These are phyloP conservation scores for Crossaster papposus DNA, from an alignment of 53 echinoderm and acorn worm species.

Conservation along the genomic window DNA sequence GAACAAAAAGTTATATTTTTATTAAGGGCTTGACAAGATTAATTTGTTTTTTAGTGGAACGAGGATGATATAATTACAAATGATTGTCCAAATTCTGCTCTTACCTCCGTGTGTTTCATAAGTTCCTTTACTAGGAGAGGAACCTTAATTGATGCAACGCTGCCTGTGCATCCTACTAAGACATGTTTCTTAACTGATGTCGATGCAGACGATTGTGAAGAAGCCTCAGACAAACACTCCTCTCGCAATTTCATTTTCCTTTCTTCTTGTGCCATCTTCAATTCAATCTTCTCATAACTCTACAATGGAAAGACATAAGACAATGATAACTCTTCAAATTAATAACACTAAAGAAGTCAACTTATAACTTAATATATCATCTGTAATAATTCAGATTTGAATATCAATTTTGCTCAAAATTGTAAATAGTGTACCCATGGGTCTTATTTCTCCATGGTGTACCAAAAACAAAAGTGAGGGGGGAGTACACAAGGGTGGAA, in stretches of 20 bases:
- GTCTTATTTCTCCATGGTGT: no score
- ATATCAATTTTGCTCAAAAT: no score
- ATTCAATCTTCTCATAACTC: not conserved
- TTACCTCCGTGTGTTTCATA: constrained; percentile 67
- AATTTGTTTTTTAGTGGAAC: not conserved
- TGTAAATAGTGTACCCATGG: no score
- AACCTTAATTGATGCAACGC: constrained; percentile 90
- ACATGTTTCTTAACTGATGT: constrained; percentile 32
- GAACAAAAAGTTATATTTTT: no score
- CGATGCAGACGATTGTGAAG: constrained; percentile 21
- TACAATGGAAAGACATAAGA: not conserved
- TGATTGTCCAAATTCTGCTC: not conserved
- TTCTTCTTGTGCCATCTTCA: constrained; percentile 21
- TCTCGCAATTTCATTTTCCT: constrained; percentile 16
- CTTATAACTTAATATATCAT: no score
- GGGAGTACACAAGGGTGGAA: no score
- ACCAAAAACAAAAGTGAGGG: no score
- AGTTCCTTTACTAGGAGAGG: constrained; percentile 75
- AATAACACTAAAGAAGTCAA: not conserved
- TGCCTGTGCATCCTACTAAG: constrained; percentile 90
- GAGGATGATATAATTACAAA: not conserved
- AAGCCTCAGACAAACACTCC: not conserved
- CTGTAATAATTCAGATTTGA: no score
- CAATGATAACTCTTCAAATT: no score
- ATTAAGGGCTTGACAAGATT: not conserved